phyloP scores from a whole-genome alignment of 2,888 invertebrate genomes.

The Drosophila lacicola region DNA sequence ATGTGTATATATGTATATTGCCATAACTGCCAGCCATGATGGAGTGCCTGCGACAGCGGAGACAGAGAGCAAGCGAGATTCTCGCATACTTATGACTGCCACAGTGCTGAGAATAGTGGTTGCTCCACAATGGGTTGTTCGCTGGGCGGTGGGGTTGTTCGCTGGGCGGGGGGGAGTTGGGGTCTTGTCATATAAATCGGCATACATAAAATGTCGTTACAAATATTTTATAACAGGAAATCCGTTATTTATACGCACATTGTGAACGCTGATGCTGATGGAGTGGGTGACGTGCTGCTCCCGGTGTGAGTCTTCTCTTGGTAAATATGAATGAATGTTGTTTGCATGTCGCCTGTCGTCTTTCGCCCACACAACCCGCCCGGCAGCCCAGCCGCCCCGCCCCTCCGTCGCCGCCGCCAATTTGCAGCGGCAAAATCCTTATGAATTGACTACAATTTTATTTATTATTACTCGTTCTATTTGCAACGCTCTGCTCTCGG shows the following conservation, averaged over 20 bases:
- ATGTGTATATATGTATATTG: neutral
- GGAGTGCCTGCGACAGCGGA: constrained; percentile 55
- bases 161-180: too few relatives aligned
- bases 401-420: constrained; percentile 17
- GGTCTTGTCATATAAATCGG: constrained; percentile 61
- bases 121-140: constrained; percentile 48
- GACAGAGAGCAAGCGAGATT: constrained; percentile 17
- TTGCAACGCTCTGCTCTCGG: constrained; percentile 36
- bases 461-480: constrained; percentile 77
- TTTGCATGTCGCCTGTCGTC: constrained; percentile 61
- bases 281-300: constrained; percentile 13
- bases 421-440: constrained; percentile 76
- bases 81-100: constrained; percentile 33
- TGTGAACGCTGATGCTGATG: constrained; percentile 54
- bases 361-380: constrained; percentile 24
- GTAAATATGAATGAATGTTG: constrained; percentile 79
- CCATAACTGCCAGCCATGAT: constrained; percentile 67
- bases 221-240: constrained; percentile 81
- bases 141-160: constrained; percentile 2
- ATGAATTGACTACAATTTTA: constrained; percentile 82
- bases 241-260: constrained; percentile 81
- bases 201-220: constrained; percentile 75
- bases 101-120: constrained; percentile 12
- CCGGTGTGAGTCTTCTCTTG: constrained; percentile 51
- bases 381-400: neutral